A percentile compares a stretch with the other conserved stretches of the same genome.
Conservation (phyloP, 2,797 vertebrate species). For the Falco columbarius region DNA sequence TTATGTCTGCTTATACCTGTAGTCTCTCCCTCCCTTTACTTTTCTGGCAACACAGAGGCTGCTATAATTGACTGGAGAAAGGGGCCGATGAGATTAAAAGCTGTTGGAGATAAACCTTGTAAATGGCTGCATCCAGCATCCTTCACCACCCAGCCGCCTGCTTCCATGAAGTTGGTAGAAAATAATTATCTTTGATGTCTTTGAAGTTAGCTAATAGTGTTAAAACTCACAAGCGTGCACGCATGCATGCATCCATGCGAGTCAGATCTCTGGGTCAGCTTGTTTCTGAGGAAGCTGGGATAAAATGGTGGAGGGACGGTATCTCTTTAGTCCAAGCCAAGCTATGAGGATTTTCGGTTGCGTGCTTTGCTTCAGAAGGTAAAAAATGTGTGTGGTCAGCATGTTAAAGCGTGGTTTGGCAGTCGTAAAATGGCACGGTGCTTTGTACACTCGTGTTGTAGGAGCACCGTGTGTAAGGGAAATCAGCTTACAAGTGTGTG, state of each 20-base stretch:
- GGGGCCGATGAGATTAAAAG: neutral
- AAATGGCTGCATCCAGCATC: neutral
- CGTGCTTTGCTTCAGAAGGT: neutral
- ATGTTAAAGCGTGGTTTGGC: neutral
- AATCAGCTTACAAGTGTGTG: neutral
- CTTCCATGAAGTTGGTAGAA: neutral
- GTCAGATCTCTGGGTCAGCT: rapidly evolving
- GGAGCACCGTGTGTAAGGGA: rapidly evolving
- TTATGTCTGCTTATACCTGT: conserved; percentile 54
- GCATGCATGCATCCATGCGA: neutral
- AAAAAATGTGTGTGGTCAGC: neutral
- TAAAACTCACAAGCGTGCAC: neutral
- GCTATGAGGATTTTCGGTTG: neutral
- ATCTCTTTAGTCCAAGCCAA: neutral
- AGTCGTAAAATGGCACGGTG: rapidly evolving
- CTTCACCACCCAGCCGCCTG: neutral
- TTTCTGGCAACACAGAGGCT: conserved; percentile 7
- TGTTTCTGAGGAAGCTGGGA: neutral
- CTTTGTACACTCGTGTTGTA: neutral
- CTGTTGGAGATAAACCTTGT: neutral
- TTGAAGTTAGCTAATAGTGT: neutral
- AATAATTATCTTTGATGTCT: conserved; percentile 3
- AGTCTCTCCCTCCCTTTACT: conserved; percentile 15
- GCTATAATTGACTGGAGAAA: conserved; percentile 29
- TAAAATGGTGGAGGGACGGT: neutral